Evolutionary conservation across 2,797 vertebrate species (phyloP), one percentile per base, ranked within the genome.

Genomic region (Eulemur mongoz): DNA sequence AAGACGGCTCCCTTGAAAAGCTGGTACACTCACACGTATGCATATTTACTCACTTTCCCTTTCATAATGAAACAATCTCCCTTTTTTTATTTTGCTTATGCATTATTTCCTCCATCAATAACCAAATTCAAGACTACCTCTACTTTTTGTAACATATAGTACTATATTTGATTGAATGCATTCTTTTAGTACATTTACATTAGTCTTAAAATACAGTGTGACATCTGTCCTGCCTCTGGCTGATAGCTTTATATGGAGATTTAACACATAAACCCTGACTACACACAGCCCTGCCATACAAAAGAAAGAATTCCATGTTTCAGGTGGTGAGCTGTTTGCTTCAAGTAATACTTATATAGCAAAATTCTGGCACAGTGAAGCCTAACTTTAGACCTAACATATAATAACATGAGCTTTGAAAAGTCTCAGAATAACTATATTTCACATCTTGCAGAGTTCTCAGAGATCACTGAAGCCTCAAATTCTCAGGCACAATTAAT

Each of bases 1-100:
- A 69, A 63, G 25, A 81, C 80, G n/a, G 59, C 52, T 82, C 76
- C 57, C 82, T 91, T 81, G 79, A 79, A 86, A 95, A 89, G 75
- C 1, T 8, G 54, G 27, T 92, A 50, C 35, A 52, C 50, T 65
- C 78, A 54, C 52, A 35, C 43, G 40, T 32, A 61, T 20, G 40
- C 32, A 18, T 30, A 23, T 57, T 73, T 54, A 57, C 11, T 70
- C 32, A 84, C 45, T 54, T 69, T 90, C 14, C 73, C 17, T 73
- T 80, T 61, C 80, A 59, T 35, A 25, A 61, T 67, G n/a, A 84
- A 88, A 61, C 27, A 50, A 75, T 5, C 2, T 59, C 11, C 12
- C 15, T 1, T 22, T 25, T 40, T 57, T 9, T 4, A 23, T 57
- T 81, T 40, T 18, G 30, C 78, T n/a, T 61, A 20, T 18, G 6